Evolutionary conservation across 2,797 vertebrate species (phyloP).

Genomic region (Octomys mimax): DNA sequence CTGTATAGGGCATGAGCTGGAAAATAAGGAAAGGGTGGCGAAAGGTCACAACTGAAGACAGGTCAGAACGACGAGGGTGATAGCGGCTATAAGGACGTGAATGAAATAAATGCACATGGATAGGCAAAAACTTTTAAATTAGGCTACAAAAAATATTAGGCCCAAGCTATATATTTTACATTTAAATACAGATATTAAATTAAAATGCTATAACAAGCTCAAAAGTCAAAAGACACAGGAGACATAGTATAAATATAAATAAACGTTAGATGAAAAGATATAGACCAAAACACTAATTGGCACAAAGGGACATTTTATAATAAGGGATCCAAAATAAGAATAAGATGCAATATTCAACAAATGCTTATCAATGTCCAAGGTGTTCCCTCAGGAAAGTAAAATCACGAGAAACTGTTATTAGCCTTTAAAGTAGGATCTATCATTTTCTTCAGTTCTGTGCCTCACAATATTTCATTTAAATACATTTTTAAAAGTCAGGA

Average conservation of each 20-base stretch:
- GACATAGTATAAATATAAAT: not conserved
- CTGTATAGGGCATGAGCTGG: not conserved
- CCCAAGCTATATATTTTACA: constrained; percentile 23
- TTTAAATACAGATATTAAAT: constrained; percentile 40
- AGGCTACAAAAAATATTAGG: not conserved
- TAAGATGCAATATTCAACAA: not conserved
- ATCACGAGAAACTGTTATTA: not conserved
- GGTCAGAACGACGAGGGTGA: not conserved
- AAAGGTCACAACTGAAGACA: not conserved
- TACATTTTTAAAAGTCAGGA: not conserved
- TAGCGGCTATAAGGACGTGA: not conserved
- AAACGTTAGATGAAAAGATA: constrained; percentile 1
- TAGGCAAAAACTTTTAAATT: not conserved
- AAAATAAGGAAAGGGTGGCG: not conserved
- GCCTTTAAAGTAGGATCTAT: constrained; percentile 28
- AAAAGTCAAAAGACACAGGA: not conserved
- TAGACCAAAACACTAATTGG: not conserved
- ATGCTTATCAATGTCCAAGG: not conserved
- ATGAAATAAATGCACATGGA: not conserved
- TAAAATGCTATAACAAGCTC: not conserved
- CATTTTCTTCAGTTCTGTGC: constrained; percentile 11
- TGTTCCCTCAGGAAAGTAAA: not conserved
- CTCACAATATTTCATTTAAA: constrained; percentile 31
- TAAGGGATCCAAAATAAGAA: not conserved
- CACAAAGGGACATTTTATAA: not conserved